Conservation (phyloP, 2,888 invertebrate genomes). For the Hedychridium roseum region DNA sequence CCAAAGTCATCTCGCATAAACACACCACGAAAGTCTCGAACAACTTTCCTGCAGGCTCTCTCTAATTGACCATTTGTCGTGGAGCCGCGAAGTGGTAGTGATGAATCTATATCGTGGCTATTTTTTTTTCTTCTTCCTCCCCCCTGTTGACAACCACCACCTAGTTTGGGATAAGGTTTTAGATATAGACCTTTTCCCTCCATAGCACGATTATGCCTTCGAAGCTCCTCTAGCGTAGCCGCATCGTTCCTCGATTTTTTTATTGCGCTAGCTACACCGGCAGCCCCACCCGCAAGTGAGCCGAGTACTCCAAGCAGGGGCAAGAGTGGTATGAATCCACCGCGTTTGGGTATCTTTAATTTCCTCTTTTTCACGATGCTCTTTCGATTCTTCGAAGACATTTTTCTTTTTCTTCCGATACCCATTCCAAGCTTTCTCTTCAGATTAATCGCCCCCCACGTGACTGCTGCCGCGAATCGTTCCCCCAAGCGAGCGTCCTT, state of each 20-base stretch:
- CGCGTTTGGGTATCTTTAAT: too few species aligned
- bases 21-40: too few species aligned
- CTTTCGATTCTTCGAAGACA: too few species aligned
- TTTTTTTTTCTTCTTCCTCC: constrained; percentile 4
- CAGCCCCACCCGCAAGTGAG: constrained; percentile 32
- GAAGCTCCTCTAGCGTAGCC: background rate
- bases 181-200: background rate
- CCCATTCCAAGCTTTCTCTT: constrained; percentile 25
- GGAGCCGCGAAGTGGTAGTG: too few species aligned
- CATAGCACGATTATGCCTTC: background rate
- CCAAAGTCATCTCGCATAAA: too few species aligned
- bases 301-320: constrained; percentile 29
- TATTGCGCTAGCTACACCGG: constrained; percentile 32
- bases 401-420: background rate
- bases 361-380: too few species aligned
- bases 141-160: background rate
- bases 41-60: too few species aligned
- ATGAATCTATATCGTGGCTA: too few species aligned
- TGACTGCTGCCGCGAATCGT: constrained; percentile 12
- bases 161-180: background rate
- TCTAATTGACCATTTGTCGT: too few species aligned
- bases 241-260: constrained; percentile 25
- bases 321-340: constrained; percentile 24
- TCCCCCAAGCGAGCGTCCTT: too few species aligned
- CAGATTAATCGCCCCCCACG: constrained; percentile 22